phyloP scores from a whole-genome alignment of 2,113 vertebrate species.

The Takifugu flavidus region DNA sequence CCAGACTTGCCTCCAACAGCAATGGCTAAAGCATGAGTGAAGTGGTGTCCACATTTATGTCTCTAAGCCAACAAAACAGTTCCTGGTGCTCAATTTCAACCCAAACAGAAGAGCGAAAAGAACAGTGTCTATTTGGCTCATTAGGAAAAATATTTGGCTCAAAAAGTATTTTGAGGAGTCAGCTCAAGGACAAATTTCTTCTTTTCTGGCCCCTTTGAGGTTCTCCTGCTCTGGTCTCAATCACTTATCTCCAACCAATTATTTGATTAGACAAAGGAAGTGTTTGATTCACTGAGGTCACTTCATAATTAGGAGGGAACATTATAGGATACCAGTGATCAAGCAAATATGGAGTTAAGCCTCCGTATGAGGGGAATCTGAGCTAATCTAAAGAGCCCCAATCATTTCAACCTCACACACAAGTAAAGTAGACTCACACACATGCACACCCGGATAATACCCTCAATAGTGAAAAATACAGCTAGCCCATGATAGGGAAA shows the following conservation, averaged over 20 bases:
- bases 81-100: too few species aligned
- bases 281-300: slow-evolving; percentile 65
- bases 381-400: slow-evolving; percentile 45
- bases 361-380: slow-evolving; percentile 42
- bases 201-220: slow-evolving; percentile 39
- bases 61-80: too few species aligned
- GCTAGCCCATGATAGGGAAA: too few species aligned
- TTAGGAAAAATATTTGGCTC: slow-evolving; percentile 25
- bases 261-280: slow-evolving; percentile 73
- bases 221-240: slow-evolving; percentile 47
- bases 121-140: too few species aligned
- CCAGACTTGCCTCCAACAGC: too few species aligned
- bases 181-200: slow-evolving; percentile 60
- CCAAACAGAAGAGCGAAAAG: too few species aligned
- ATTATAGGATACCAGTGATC: slow-evolving; percentile 54
- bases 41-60: too few species aligned
- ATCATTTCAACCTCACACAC: slow-evolving; percentile 24
- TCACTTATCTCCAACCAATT: slow-evolving; percentile 74
- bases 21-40: too few species aligned
- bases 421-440: background rate
- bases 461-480: too few species aligned
- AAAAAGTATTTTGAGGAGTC: slow-evolving; percentile 55
- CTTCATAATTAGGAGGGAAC: slow-evolving; percentile 58
- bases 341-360: slow-evolving; percentile 56
- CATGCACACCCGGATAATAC: background rate